Percentiles rank a stretch among this genome's conserved stretches.
These are phyloP conservation scores for Euproctis similis DNA, from an alignment of 2,888 invertebrate genomes.

Conservation along the genomic window DNA sequence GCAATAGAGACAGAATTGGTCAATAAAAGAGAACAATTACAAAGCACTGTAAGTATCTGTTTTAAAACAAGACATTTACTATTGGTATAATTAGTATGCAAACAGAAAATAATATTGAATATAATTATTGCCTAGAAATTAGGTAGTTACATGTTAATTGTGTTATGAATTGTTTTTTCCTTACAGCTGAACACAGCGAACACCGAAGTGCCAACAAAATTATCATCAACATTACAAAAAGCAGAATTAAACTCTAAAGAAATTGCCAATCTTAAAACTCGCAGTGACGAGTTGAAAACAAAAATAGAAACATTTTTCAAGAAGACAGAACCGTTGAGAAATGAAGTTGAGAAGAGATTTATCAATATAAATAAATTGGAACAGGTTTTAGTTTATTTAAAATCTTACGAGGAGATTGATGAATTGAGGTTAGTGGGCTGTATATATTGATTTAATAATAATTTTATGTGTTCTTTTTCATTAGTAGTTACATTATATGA, in stretches of 20 bases:
- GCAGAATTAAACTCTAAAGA: slow-evolving; percentile 75
- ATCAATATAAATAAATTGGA: slow-evolving; percentile 71
- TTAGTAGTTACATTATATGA: no score
- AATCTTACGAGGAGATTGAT: slow-evolving; percentile 81
- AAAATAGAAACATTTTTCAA: slow-evolving; percentile 54
- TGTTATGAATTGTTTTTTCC: no score
- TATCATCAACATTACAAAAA: slow-evolving; percentile 78
- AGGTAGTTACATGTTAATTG: no score
- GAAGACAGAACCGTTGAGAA: slow-evolving; percentile 54
- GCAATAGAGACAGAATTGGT: slow-evolving; percentile 44
- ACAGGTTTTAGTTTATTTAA: slow-evolving; percentile 79
- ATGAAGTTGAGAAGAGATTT: slow-evolving; percentile 58
- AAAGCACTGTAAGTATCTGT: slow-evolving; percentile 53
- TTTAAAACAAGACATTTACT: no score
- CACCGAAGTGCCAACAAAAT: slow-evolving; percentile 77
- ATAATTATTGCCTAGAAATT: no score
- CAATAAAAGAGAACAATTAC: slow-evolving; percentile 36
- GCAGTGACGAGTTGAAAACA: slow-evolving; percentile 56
- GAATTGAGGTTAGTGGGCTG: slow-evolving; percentile 76
- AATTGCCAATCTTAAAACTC: slow-evolving; percentile 60
- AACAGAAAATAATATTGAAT: no score
- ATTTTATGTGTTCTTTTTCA: no score
- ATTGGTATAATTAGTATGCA: no score
- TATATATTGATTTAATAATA: no score
- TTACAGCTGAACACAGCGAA: slow-evolving; percentile 78